These are phyloP conservation scores for Geopemphigus sp. DNA, from an alignment of 1,140 invertebrate species.

Conservation along the genomic window DNA sequence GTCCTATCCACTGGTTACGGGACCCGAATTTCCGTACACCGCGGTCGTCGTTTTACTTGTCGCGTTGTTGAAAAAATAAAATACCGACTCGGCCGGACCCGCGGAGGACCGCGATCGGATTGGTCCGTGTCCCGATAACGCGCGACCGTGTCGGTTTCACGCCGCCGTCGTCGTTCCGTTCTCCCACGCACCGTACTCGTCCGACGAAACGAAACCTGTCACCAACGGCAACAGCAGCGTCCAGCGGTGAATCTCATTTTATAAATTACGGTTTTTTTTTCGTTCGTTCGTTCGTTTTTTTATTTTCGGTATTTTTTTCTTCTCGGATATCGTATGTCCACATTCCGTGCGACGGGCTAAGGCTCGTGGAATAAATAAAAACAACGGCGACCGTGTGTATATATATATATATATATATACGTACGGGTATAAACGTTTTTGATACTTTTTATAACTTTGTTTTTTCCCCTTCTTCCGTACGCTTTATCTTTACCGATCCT, in stretches of 20 bases:
- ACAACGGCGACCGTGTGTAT: too few relatives aligned
- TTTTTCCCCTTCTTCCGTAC: too few relatives aligned
- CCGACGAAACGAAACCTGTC: constrained; percentile 7
- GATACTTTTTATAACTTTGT: too few relatives aligned
- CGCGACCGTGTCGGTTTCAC: background rate
- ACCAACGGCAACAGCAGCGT: background rate
- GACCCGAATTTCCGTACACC: background rate
- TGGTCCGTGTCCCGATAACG: background rate
- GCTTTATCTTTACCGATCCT: too few relatives aligned
- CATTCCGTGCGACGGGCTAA: constrained; percentile 1
- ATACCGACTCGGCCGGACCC: too few relatives aligned
- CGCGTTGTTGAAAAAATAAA: too few relatives aligned
- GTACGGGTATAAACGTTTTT: too few relatives aligned
- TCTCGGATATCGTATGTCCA: constrained; percentile 31
- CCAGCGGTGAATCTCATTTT: constrained; percentile 32
- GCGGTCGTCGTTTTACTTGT: background rate
- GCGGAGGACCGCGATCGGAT: too few relatives aligned
- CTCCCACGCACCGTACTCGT: constrained; percentile 38
- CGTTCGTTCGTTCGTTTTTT: too few relatives aligned
- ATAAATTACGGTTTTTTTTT: background rate
- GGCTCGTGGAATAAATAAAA: constrained; percentile 9
- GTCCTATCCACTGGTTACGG: too few relatives aligned
- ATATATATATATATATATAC: too few relatives aligned
- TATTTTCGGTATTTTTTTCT: background rate
- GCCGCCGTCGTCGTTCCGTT: background rate